phyloP scores from a whole-genome alignment of 2,113 vertebrate genomes.

The Recurvirostra avosetta region DNA sequence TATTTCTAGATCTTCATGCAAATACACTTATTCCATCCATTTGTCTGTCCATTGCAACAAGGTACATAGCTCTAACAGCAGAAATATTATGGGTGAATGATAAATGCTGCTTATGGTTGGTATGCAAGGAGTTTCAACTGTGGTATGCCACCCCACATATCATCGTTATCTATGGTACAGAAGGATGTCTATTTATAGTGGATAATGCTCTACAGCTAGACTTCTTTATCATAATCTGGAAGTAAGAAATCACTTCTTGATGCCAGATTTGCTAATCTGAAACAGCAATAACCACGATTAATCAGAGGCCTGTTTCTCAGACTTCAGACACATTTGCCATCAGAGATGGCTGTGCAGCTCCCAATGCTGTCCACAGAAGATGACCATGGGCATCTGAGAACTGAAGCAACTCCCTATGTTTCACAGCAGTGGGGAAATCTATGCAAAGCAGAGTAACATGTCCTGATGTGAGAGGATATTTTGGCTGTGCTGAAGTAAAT shows the following conservation, averaged over 20 bases:
- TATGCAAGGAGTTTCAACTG: background rate
- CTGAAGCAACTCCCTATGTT: background rate
- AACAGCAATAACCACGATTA: background rate
- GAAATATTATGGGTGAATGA: background rate
- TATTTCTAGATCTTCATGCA: background rate
- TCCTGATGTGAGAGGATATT: background rate
- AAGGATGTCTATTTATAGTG: background rate
- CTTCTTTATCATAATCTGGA: background rate
- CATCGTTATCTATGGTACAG: background rate
- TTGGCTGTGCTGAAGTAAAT: background rate
- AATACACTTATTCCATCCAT: background rate
- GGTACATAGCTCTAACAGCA: background rate
- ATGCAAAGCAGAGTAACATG: background rate
- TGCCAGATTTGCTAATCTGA: background rate
- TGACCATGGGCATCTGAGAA: fast-evolving
- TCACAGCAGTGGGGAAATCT: background rate
- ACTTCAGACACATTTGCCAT: background rate
- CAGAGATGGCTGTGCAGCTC: background rate
- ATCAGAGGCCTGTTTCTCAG: background rate
- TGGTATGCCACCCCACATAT: background rate
- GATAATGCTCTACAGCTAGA: background rate
- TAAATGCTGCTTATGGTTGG: background rate
- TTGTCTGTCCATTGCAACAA: background rate
- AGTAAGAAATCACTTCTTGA: background rate
- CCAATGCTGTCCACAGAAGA: background rate